Evolutionary conservation across 2,888 invertebrate species (phyloP).

Genomic region (Ornithoptera alexandrae): DNA sequence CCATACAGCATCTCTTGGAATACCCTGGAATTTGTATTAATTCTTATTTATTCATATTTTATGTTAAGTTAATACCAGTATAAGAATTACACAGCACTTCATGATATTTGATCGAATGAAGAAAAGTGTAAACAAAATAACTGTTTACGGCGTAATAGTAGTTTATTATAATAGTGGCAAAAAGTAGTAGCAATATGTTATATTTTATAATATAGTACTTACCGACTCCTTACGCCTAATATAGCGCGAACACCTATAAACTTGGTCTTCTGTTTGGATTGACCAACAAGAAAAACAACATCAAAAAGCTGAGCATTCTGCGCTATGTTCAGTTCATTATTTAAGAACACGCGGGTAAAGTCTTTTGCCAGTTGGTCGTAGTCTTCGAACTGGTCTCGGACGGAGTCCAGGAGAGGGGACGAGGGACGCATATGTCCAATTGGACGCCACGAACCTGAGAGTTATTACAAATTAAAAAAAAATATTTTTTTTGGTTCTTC

Average conservation of each 20-base stretch:
- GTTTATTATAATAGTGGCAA: too few species aligned
- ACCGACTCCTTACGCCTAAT: conserved; percentile 94
- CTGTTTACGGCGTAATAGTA: too few species aligned
- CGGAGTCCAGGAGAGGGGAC: conserved; percentile 94
- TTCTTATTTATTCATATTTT: too few species aligned
- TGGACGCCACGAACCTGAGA: conserved; percentile 92
- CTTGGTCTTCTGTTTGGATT: conserved; percentile 93
- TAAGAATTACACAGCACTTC: too few species aligned
- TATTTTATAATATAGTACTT: conserved; percentile 22
- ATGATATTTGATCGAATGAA: too few species aligned
- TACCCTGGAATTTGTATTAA: conserved; percentile 75
- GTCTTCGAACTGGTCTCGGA: conserved; percentile 95
- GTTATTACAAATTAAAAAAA: conserved; percentile 1
- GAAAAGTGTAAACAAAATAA: too few species aligned
- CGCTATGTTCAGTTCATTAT: conserved; percentile 88
- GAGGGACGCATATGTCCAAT: conserved; percentile 97
- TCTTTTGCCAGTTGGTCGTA: conserved; percentile 96
- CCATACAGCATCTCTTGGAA: conserved; percentile 97
- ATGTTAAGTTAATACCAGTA: too few species aligned
- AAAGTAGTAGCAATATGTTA: not conserved
- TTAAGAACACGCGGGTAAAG: conserved; percentile 93
- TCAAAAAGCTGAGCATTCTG: conserved; percentile 92
- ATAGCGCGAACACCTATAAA: conserved; percentile 95
- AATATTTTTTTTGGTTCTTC: not conserved
- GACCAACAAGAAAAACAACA: conserved; percentile 93